Evolutionary conservation across 2,113 vertebrate species (phyloP).

Genomic region (Terrapene triunguis): DNA sequence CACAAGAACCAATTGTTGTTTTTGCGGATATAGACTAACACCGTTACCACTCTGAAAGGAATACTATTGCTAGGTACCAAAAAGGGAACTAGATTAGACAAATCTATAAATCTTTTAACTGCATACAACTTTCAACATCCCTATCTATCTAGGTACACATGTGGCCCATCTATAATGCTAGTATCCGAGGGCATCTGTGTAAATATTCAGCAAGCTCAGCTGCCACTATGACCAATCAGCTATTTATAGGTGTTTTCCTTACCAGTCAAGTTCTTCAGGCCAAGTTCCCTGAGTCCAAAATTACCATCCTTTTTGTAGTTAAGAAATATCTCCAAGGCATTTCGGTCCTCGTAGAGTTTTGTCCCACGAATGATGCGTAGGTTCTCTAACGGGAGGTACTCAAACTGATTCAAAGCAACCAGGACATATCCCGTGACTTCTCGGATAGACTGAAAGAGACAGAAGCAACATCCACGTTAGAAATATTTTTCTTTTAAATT

Average conservation of each 20-base stretch:
- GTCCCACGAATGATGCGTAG: slow-evolving; percentile 94
- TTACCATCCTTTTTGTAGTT: slow-evolving; percentile 96
- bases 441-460: slow-evolving; percentile 90
- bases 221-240: accelerated
- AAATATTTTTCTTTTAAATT: neutral
- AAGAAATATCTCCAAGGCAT: slow-evolving; percentile 93
- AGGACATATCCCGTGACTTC: slow-evolving; percentile 97
- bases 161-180: accelerated
- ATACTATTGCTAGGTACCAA: neutral
- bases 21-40: too few relatives aligned
- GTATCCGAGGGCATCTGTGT: neutral
- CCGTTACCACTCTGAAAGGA: neutral
- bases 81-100: neutral
- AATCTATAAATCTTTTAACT: neutral
- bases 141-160: neutral
- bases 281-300: slow-evolving; percentile 93
- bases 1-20: too few relatives aligned
- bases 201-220: neutral
- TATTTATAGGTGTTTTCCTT: neutral
- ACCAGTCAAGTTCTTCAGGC: slow-evolving; percentile 96
- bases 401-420: slow-evolving; percentile 98
- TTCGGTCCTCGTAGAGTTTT: slow-evolving; percentile 94
- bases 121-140: accelerated
- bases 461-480: slow-evolving; percentile 32
- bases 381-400: slow-evolving; percentile 95